Evolutionary conservation across 1,140 invertebrate genomes (phyloP).

Genomic region (Pinna nobilis): DNA sequence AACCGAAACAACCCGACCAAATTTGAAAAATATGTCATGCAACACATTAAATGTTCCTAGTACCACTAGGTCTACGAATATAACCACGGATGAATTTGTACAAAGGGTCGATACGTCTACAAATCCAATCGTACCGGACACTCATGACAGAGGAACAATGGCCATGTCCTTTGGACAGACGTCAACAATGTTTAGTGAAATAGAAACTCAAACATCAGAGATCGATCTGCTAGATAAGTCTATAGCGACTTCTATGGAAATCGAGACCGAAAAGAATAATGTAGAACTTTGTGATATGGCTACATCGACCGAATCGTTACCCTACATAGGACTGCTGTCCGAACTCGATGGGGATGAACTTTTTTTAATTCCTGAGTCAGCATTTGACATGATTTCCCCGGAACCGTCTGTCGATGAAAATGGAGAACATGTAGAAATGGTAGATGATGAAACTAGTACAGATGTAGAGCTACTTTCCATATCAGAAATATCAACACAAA

Average conservation of each 20-base stretch:
- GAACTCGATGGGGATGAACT: slow-evolving; percentile 69
- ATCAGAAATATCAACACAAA: slow-evolving; percentile 60
- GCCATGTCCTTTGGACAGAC: slow-evolving; percentile 55
- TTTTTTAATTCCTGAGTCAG: slow-evolving; percentile 63
- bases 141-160: slow-evolving; percentile 63
- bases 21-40: neutral
- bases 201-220: slow-evolving; percentile 55
- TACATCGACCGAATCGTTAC: slow-evolving; percentile 68
- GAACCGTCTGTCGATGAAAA: slow-evolving; percentile 42
- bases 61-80: slow-evolving; percentile 19
- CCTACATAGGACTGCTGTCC: slow-evolving; percentile 68
- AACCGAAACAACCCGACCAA: neutral
- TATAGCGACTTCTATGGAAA: slow-evolving; percentile 56
- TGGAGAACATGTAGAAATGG: slow-evolving; percentile 56
- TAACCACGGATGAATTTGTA: slow-evolving; percentile 20
- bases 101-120: slow-evolving; percentile 42
- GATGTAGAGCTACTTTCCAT: slow-evolving; percentile 46
- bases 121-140: slow-evolving; percentile 38
- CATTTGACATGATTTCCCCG: slow-evolving; percentile 56
- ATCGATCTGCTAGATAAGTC: slow-evolving; percentile 57
- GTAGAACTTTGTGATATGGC: slow-evolving; percentile 57
- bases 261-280: slow-evolving; percentile 39
- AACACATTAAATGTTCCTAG: neutral
- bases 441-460: slow-evolving; percentile 56
- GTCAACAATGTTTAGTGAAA: slow-evolving; percentile 31